These are phyloP conservation scores for Dermolepida albohirtum DNA, from an alignment of 2,888 invertebrate genomes.

Conservation along the genomic window DNA sequence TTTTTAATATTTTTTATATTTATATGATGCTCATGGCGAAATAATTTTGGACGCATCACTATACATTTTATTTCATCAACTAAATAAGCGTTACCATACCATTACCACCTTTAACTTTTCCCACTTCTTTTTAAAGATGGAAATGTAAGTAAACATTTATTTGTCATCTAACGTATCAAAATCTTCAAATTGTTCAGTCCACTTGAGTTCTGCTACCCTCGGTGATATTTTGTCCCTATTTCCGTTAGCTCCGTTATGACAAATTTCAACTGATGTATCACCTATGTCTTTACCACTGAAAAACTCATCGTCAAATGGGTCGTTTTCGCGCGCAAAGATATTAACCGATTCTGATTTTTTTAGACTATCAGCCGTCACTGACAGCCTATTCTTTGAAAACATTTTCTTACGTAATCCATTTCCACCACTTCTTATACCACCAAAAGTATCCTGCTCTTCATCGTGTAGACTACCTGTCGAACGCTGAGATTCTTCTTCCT, in stretches of 20 bases:
- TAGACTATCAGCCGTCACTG: conserved; percentile 66
- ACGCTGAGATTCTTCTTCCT: conserved; percentile 56
- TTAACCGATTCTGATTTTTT: conserved; percentile 92
- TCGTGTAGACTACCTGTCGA: conserved; percentile 50
- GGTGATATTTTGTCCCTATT: conserved; percentile 47
- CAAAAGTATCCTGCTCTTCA: conserved; percentile 53
- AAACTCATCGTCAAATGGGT: conserved; percentile 92
- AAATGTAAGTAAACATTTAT: conserved; percentile 15
- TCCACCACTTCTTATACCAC: conserved; percentile 51
- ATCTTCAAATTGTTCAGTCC: conserved; percentile 67
- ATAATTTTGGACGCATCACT: conserved; percentile 30
- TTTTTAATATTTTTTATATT: too few relatives aligned
- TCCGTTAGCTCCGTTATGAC: conserved; percentile 22
- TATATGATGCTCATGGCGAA: background rate
- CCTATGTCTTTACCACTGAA: conserved; percentile 67
- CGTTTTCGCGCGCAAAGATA: conserved; percentile 86
- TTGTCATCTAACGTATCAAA: conserved; percentile 49
- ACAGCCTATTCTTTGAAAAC: conserved; percentile 55
- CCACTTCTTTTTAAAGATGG: conserved; percentile 3
- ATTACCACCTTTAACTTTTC: too few relatives aligned
- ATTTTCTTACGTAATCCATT: conserved; percentile 56
- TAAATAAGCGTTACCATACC: conserved; percentile 4
- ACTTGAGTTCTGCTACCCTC: conserved; percentile 60
- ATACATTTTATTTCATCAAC: conserved; percentile 15
- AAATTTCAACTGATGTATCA: conserved; percentile 34